phyloP scores from a whole-genome alignment of 2,888 invertebrate species.

The Notodonta dromedarius region DNA sequence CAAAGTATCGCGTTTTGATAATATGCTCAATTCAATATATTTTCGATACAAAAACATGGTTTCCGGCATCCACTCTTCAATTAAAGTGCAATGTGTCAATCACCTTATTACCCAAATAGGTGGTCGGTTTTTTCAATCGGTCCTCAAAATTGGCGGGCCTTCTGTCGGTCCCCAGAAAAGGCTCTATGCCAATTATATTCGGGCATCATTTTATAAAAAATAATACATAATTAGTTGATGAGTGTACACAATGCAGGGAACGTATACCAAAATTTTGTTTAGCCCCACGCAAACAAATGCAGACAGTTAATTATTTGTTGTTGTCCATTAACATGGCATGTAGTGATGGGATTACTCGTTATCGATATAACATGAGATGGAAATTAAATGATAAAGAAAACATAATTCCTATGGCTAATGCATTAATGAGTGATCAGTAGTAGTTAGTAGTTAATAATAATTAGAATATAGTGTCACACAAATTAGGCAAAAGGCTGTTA shows the following conservation, averaged over 20 bases:
- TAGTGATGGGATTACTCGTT: slow-evolving; percentile 41
- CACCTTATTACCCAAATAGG: slow-evolving; percentile 69
- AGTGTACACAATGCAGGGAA: slow-evolving; percentile 76
- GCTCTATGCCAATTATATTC: slow-evolving; percentile 65
- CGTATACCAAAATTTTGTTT: slow-evolving; percentile 71
- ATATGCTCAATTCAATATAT: slow-evolving; percentile 13
- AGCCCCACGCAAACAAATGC: slow-evolving; percentile 74
- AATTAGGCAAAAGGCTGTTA: too few relatives aligned
- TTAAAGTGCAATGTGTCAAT: slow-evolving; percentile 75
- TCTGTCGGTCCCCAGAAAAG: slow-evolving; percentile 51
- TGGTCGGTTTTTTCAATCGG: slow-evolving; percentile 54
- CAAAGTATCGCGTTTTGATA: neutral
- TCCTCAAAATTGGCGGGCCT: slow-evolving; percentile 51
- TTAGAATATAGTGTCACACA: too few relatives aligned
- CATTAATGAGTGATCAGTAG: too few relatives aligned
- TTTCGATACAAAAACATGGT: slow-evolving; percentile 26
- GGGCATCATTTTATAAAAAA: slow-evolving; percentile 47
- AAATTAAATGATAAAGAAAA: neutral
- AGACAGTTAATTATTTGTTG: slow-evolving; percentile 62
- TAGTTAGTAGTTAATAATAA: too few relatives aligned
- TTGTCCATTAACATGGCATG: slow-evolving; percentile 39
- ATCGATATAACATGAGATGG: slow-evolving; percentile 8
- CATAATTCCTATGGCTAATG: neutral
- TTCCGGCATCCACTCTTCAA: slow-evolving; percentile 53
- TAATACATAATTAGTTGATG: slow-evolving; percentile 75